A percentile compares a stretch with the other conserved stretches of the same genome.
Conservation (phyloP, 2,888 invertebrate genomes). For the Ethmia dodecea region DNA sequence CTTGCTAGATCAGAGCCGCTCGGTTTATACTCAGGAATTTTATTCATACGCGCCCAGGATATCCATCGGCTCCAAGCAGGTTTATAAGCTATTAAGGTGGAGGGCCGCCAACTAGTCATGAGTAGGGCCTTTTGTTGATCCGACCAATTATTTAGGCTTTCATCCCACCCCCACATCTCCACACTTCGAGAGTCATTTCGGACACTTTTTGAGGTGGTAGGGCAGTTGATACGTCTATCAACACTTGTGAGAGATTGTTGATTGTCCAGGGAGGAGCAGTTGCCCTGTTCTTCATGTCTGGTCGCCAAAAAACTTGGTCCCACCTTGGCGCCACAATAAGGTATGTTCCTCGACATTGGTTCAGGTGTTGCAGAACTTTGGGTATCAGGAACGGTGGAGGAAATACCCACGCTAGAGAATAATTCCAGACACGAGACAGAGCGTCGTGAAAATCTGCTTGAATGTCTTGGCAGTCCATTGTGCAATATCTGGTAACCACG, state of each 20-base stretch:
- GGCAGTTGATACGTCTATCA: slow-evolving; percentile 15
- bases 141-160: slow-evolving; percentile 14
- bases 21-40: slow-evolving; percentile 4
- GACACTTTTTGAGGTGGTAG: slow-evolving; percentile 10
- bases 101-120: slow-evolving; percentile 18
- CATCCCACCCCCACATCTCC: slow-evolving; percentile 23
- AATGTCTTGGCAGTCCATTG: not conserved
- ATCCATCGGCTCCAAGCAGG: slow-evolving; percentile 14
- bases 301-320: slow-evolving; percentile 12
- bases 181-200: slow-evolving; percentile 14
- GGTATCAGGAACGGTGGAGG: slow-evolving; percentile 29
- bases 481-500: slow-evolving; percentile 13
- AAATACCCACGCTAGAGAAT: slow-evolving; percentile 25
- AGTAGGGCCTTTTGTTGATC: slow-evolving; percentile 13
- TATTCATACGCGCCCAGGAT: slow-evolving; percentile 7
- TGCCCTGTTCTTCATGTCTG: slow-evolving; percentile 20
- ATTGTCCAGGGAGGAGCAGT: slow-evolving; percentile 11
- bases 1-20: slow-evolving; percentile 5
- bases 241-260: slow-evolving; percentile 5
- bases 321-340: slow-evolving; percentile 10
- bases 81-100: slow-evolving; percentile 18
- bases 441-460: slow-evolving; percentile 13
- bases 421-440: slow-evolving; percentile 25
- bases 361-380: slow-evolving; percentile 23
- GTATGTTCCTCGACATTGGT: slow-evolving; percentile 13